These are phyloP conservation scores for Corythaixoides concolor DNA, from an alignment of 2,113 vertebrate genomes.

Conservation along the genomic window DNA sequence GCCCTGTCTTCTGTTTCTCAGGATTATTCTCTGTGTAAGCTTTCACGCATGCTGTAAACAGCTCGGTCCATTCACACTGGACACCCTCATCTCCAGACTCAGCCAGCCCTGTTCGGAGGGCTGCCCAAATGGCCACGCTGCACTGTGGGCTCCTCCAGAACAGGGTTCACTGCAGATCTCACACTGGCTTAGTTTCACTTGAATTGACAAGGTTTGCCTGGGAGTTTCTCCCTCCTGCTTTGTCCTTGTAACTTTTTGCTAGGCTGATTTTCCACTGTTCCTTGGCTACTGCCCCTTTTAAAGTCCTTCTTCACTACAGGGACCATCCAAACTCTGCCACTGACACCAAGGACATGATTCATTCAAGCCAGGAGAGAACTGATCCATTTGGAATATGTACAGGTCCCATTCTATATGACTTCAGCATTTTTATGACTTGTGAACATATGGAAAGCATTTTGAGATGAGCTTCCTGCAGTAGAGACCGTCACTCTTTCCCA, in stretches of 20 bases:
- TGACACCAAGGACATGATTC: not conserved
- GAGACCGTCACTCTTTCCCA: not conserved
- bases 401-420: not conserved
- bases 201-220: not conserved
- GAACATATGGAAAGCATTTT: not conserved
- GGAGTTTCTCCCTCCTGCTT: not conserved
- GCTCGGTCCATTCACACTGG: not conserved
- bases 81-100: not conserved
- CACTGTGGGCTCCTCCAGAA: not conserved
- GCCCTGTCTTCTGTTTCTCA: not conserved
- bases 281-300: not conserved
- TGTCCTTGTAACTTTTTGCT: not conserved
- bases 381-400: not conserved
- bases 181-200: not conserved
- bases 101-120: not conserved
- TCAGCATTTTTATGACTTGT: not conserved
- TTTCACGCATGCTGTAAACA: not conserved
- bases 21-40: not conserved
- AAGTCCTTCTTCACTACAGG: not conserved
- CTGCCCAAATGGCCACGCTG: not conserved
- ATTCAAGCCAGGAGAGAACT: not conserved
- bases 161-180: not conserved
- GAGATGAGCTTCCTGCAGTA: not conserved
- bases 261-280: not conserved
- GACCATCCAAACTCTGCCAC: not conserved